Conservation (phyloP, 1,140 invertebrate genomes). For the Heliconius congener region DNA sequence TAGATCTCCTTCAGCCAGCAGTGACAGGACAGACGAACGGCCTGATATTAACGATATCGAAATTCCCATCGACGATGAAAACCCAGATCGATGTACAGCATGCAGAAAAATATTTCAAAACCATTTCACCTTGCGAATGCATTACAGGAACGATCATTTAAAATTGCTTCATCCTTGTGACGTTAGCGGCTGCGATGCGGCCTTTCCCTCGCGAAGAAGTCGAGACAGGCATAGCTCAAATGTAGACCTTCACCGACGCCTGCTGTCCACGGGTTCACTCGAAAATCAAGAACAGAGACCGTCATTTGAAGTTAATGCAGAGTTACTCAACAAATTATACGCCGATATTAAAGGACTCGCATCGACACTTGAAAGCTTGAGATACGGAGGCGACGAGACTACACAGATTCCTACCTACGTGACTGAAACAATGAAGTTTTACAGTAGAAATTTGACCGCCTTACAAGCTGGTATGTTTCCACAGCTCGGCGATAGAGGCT, state of each 20-base stretch:
- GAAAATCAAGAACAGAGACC: slow-evolving; percentile 80
- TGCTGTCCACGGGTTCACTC: slow-evolving; percentile 88
- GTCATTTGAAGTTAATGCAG: slow-evolving; percentile 87
- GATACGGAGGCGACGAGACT: slow-evolving; percentile 72
- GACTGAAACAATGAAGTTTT: slow-evolving; percentile 79
- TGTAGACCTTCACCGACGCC: slow-evolving; percentile 92
- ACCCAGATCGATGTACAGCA: slow-evolving; percentile 91
- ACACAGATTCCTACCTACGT: slow-evolving; percentile 74
- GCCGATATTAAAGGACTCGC: slow-evolving; percentile 84
- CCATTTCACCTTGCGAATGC: slow-evolving; percentile 94
- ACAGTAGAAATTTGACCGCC: slow-evolving; percentile 71
- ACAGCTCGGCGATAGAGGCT: slow-evolving; percentile 65
- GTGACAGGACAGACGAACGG: slow-evolving; percentile 80
- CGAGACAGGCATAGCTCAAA: slow-evolving; percentile 96
- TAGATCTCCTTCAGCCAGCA: slow-evolving; percentile 81
- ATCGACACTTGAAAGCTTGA: slow-evolving; percentile 75
- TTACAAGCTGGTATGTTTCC: slow-evolving; percentile 70
- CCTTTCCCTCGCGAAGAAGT: slow-evolving; percentile 95
- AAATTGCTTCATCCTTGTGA: slow-evolving; percentile 96
- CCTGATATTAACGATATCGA: slow-evolving; percentile 86
- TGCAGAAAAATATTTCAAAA: slow-evolving; percentile 97
- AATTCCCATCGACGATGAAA: slow-evolving; percentile 89
- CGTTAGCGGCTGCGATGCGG: slow-evolving; percentile 94
- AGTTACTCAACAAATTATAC: slow-evolving; percentile 91
- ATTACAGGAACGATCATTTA: slow-evolving; percentile 95